Evolutionary conservation across 2,888 invertebrate species (phyloP), one percentile per base, ranked within the genome.

Genomic region (Drosophila mettleri): DNA sequence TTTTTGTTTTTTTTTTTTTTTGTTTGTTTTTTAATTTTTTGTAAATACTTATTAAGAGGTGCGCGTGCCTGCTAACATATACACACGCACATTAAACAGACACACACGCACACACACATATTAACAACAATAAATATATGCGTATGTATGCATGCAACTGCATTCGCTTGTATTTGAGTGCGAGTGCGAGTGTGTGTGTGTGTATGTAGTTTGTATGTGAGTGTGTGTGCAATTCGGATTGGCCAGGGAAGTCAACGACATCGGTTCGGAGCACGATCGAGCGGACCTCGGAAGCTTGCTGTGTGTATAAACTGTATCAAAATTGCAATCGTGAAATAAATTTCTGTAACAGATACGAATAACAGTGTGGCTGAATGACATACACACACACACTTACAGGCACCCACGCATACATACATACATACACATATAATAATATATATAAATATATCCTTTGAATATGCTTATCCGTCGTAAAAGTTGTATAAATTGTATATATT

Each of bases 71-170:
- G 31, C 14, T 48, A 45, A 55, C 31, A 52, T n/a, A 33, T 24
- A 33, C 43, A 58, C 53, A 57, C 59, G 54, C 54, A 76, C 53
- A 49, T 71, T 53, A 74, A 81, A 86, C 71, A 14, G 16, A 46
- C 39, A 82, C 71, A 45, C 45, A 29, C 43, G 80, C 73, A 84
- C 73, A 83, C 76, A 78, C 82, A 85, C 79, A 82, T 59, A 79
- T 70, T 78, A 80, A 84, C 86, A 83, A 84, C 83, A 80, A 69
- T 86, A 71, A 85, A 72, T 82, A 70, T 76, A 68, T 77, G 31
- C 31, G 31, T 20, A 84, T 74, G 69, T 65, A 64, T 77, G 66
- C 65, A 62, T 70, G 55, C 59, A 75, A 34, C 65, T 29, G 24
- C 41, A 46, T 67, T 53, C 63, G 43, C 29, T 59, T 66, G 46